A percentile compares a stretch with the other conserved stretches of the same genome.
Evolutionary conservation across 2,113 vertebrate genomes (phyloP).

Genomic region (Eptesicus fuscus): DNA sequence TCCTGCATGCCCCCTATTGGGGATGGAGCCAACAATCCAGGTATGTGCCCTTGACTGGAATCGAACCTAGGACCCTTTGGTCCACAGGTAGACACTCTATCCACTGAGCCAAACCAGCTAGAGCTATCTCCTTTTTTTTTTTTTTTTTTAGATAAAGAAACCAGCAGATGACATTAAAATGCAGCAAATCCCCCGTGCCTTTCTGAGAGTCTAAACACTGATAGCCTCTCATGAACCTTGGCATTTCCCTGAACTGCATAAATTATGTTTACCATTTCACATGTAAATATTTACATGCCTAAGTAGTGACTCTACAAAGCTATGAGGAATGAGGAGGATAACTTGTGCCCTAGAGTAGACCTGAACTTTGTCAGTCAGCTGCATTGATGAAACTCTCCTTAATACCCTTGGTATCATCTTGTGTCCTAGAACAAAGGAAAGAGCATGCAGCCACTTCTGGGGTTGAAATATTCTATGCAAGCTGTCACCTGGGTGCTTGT

Average conservation of each 20-base stretch:
- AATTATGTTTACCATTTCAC: constrained; percentile 30
- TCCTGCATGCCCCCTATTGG: too few species aligned
- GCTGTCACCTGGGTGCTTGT: neutral
- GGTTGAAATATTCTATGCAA: neutral
- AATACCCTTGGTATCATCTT: neutral
- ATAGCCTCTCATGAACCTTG: constrained; percentile 63
- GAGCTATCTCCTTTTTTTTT: too few species aligned
- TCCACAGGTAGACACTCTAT: too few species aligned
- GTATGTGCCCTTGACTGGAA: too few species aligned
- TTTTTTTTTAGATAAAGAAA: constrained; percentile 44
- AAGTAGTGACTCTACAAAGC: constrained; percentile 62
- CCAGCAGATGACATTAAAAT: constrained; percentile 70
- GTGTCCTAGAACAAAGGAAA: neutral
- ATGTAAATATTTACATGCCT: constrained; percentile 74
- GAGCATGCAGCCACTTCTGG: neutral
- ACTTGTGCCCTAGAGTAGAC: neutral
- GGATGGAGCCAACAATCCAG: too few species aligned
- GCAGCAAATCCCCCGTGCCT: constrained; percentile 56
- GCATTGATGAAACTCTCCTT: neutral
- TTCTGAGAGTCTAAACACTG: constrained; percentile 65
- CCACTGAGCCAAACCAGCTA: too few species aligned
- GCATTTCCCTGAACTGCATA: constrained; percentile 65
- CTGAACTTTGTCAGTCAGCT: neutral
- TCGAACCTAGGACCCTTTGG: too few species aligned
- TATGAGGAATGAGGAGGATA: constrained; percentile 57